Evolutionary conservation across 2,113 vertebrate genomes (phyloP).

Genomic region (Megaceryle torquata): DNA sequence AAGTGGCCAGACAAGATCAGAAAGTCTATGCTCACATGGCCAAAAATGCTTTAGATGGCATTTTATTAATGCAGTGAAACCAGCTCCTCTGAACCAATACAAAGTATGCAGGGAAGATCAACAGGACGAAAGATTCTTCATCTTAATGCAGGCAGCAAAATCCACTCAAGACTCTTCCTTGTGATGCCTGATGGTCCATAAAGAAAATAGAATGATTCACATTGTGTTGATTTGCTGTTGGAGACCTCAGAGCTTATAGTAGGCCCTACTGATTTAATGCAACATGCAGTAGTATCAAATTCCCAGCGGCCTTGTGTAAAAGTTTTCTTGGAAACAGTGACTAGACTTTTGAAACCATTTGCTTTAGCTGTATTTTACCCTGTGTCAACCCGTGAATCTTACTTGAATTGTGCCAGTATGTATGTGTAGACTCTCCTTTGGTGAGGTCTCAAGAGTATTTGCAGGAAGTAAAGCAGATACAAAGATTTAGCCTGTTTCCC

Average conservation of each 20-base stretch:
- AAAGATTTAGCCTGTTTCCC: not conserved
- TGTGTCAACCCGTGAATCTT: not conserved
- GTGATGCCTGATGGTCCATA: not conserved
- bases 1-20: not conserved
- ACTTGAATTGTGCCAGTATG: not conserved
- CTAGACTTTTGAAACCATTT: not conserved
- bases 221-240: not conserved
- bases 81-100: not conserved
- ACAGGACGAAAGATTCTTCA: constrained; percentile 10
- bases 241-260: not conserved
- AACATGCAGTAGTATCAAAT: not conserved
- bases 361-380: not conserved
- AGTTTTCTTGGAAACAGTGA: not conserved
- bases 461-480: not conserved
- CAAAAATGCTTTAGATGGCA: not conserved
- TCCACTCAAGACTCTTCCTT: not conserved
- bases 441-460: not conserved
- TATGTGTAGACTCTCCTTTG: not conserved
- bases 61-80: not conserved
- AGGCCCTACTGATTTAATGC: constrained; percentile 29
- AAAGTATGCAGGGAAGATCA: not conserved
- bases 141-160: not conserved
- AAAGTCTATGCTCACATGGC: not conserved
- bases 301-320: not conserved
- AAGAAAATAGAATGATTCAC: constrained; percentile 30